phyloP scores from a whole-genome alignment of 2,888 invertebrate species.

The Lottia gigantea region DNA sequence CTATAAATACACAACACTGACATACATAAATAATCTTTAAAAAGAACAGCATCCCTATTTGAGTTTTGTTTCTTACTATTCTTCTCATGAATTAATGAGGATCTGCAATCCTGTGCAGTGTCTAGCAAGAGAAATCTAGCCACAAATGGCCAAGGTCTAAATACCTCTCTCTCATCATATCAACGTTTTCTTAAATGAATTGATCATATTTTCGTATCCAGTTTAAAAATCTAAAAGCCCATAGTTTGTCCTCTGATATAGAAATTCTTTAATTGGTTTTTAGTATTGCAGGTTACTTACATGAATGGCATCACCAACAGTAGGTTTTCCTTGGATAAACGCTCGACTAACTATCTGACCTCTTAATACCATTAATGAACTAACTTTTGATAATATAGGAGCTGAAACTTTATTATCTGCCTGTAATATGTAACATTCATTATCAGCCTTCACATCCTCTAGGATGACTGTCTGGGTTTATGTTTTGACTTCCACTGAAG shows the following conservation, averaged over 20 bases:
- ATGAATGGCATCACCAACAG: constrained; percentile 77
- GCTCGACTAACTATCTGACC: constrained; percentile 81
- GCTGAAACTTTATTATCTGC: constrained; percentile 6
- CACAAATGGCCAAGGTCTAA: no score
- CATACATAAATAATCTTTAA: background rate
- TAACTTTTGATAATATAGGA: constrained; percentile 69
- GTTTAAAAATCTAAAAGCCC: no score
- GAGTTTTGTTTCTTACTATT: no score
- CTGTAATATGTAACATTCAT: background rate
- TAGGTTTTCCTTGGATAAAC: constrained; percentile 83
- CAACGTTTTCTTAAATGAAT: no score
- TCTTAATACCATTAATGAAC: constrained; percentile 76
- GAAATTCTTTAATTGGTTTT: no score
- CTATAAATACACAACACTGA: constrained; percentile 34
- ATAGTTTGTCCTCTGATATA: no score
- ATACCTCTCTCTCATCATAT: no score
- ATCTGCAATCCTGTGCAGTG: background rate
- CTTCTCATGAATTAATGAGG: background rate
- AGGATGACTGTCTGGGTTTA: no score
- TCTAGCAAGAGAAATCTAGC: background rate
- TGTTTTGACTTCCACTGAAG: no score
- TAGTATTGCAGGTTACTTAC: constrained; percentile 37
- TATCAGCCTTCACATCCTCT: background rate
- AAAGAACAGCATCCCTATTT: background rate
- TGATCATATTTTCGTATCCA: no score